Evolutionary conservation across 1,140 invertebrate species (phyloP).

Genomic region (Orius insidiosus): DNA sequence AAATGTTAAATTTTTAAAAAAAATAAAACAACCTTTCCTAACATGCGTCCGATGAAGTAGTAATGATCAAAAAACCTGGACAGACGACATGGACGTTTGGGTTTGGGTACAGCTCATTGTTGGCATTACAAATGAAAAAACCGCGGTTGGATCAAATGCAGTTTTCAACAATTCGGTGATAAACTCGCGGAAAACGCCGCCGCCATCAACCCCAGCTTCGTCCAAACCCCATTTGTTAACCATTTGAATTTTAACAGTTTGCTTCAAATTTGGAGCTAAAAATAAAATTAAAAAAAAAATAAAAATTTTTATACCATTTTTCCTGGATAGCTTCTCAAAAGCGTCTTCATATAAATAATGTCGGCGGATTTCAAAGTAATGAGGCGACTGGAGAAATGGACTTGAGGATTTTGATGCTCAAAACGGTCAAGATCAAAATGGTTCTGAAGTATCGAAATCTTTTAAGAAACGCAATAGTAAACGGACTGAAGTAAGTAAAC

Average conservation of each 20-base stretch:
- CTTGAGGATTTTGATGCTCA: constrained; percentile 50
- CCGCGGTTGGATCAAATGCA: constrained; percentile 94
- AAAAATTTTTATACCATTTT: constrained; percentile 50
- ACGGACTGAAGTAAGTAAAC: constrained; percentile 39
- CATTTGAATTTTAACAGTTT: constrained; percentile 74
- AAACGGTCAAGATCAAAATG: constrained; percentile 50
- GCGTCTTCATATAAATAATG: constrained; percentile 95
- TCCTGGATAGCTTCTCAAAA: constrained; percentile 77
- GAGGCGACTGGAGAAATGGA: constrained; percentile 56
- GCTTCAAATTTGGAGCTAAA: constrained; percentile 67
- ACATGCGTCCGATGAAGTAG: constrained; percentile 84
- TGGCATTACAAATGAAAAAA: constrained; percentile 78
- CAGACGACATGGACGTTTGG: constrained; percentile 71
- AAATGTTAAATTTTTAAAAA: too few relatives aligned
- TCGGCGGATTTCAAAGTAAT: constrained; percentile 62
- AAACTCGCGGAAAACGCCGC: constrained; percentile 85
- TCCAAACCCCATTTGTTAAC: constrained; percentile 77
- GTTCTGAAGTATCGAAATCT: constrained; percentile 73
- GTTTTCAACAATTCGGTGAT: constrained; percentile 80
- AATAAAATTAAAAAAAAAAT: background rate
- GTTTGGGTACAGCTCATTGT: constrained; percentile 91
- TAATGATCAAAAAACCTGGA: constrained; percentile 81
- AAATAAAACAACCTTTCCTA: constrained; percentile 86
- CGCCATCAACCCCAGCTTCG: constrained; percentile 92
- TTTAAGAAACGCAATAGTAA: constrained; percentile 78